A percentile compares a stretch with the other conserved stretches of the same genome.
Conservation (phyloP, 2,888 invertebrate genomes). For the Cantharis flavilabris region DNA sequence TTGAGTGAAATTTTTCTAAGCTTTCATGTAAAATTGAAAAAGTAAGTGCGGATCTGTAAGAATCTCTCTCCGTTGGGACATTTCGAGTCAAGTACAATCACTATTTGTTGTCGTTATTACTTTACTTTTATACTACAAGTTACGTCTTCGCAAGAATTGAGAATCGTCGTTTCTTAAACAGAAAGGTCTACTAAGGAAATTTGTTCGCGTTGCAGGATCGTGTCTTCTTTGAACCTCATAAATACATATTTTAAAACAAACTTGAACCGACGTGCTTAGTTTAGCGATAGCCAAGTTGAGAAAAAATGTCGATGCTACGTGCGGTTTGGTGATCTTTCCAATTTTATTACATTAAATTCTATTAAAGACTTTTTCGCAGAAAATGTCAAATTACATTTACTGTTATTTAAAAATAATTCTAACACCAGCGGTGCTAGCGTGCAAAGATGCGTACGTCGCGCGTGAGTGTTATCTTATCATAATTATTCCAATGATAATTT, state of each 20-base stretch:
- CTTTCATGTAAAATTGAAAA: background rate
- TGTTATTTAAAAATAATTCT: background rate
- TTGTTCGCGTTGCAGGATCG: slow-evolving; percentile 28
- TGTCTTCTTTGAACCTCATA: slow-evolving; percentile 33
- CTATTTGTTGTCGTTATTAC: slow-evolving; percentile 32
- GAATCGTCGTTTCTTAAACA: slow-evolving; percentile 18
- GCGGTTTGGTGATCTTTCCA: slow-evolving; percentile 15
- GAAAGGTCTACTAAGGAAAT: slow-evolving; percentile 26
- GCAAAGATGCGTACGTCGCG: background rate
- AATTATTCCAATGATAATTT: background rate
- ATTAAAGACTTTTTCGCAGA: background rate
- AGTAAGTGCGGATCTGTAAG: slow-evolving; percentile 19
- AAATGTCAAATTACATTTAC: background rate
- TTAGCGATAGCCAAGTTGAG: slow-evolving; percentile 24
- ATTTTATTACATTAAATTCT: background rate
- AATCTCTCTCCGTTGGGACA: slow-evolving; percentile 17
- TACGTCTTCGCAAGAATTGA: slow-evolving; percentile 22
- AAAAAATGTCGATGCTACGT: slow-evolving; percentile 14
- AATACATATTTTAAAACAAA: slow-evolving; percentile 34
- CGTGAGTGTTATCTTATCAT: background rate
- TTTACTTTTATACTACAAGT: slow-evolving; percentile 28
- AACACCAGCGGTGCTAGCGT: background rate
- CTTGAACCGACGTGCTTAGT: slow-evolving; percentile 31
- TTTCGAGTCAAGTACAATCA: slow-evolving; percentile 30
- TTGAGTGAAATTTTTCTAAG: background rate